Evolutionary conservation across 2,888 invertebrate genomes (phyloP).

Genomic region (Ophion obscuratus): DNA sequence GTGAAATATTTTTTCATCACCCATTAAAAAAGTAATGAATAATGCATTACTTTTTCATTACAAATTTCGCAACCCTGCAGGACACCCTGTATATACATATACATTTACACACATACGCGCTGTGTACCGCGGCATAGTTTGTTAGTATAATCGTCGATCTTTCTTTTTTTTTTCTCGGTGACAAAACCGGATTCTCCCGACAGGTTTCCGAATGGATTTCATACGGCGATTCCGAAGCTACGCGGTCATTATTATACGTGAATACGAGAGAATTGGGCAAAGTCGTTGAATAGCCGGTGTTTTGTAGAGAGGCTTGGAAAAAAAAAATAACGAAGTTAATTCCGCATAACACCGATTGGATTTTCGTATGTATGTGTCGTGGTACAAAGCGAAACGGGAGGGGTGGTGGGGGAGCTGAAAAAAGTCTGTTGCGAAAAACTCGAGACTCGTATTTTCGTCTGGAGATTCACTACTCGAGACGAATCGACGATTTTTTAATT

Average conservation of each 20-base stretch:
- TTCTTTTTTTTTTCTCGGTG: constrained; percentile 37
- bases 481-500: not conserved
- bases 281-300: not conserved
- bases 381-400: not conserved
- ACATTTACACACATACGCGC: too few relatives aligned
- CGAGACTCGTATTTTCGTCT: not conserved
- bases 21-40: too few relatives aligned
- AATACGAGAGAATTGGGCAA: not conserved
- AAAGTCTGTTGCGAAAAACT: not conserved
- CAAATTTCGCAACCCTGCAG: too few relatives aligned
- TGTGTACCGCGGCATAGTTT: not conserved
- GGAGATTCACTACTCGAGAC: not conserved
- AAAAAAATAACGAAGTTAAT: not conserved
- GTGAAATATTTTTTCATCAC: too few relatives aligned
- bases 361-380: not conserved
- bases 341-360: not conserved
- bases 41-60: too few relatives aligned
- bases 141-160: constrained; percentile 49
- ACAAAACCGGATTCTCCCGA: constrained; percentile 52
- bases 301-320: not conserved
- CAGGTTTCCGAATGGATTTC: constrained; percentile 30
- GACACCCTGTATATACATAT: too few relatives aligned
- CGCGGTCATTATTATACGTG: not conserved
- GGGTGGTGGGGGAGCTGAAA: not conserved
- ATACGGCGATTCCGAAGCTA: constrained; percentile 19